A percentile compares a stretch with the other conserved stretches of the same genome.
phyloP scores from a whole-genome alignment of 2,113 vertebrate species.

The Clupea harengus region DNA sequence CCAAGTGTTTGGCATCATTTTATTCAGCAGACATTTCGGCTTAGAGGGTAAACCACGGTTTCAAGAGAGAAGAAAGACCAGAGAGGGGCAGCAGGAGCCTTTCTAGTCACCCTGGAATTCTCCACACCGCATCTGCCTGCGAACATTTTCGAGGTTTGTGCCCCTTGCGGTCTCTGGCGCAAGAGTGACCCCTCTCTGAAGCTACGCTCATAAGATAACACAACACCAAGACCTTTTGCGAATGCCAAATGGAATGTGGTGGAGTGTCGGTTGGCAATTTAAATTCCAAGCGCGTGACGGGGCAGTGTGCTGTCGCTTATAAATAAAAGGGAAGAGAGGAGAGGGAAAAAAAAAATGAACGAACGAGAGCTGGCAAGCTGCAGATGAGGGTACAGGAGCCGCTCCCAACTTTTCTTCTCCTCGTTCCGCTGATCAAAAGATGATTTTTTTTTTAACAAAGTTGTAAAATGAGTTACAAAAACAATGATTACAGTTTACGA shows the following conservation, averaged over 20 bases:
- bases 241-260: constrained; percentile 58
- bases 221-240: constrained; percentile 46
- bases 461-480: constrained; percentile 2
- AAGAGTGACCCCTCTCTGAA: not conserved
- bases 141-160: not conserved
- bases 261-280: constrained; percentile 59
- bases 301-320: constrained; percentile 58
- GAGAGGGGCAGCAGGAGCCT: not conserved
- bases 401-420: not conserved
- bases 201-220: constrained; percentile 52
- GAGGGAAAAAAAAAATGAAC: constrained; percentile 41
- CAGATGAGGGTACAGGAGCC: not conserved
- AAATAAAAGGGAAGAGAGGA: constrained; percentile 47
- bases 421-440: not conserved
- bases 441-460: not conserved
- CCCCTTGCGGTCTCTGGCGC: not conserved
- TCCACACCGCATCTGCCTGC: not conserved
- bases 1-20: too few species aligned
- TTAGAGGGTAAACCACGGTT: too few species aligned
- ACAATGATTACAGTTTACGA: not conserved
- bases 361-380: constrained; percentile 7
- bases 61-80: too few species aligned
- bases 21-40: too few species aligned
- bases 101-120: not conserved
- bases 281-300: constrained; percentile 65